These are phyloP conservation scores for Nasua narica DNA, from an alignment of 2,797 vertebrate genomes.

Conservation along the genomic window DNA sequence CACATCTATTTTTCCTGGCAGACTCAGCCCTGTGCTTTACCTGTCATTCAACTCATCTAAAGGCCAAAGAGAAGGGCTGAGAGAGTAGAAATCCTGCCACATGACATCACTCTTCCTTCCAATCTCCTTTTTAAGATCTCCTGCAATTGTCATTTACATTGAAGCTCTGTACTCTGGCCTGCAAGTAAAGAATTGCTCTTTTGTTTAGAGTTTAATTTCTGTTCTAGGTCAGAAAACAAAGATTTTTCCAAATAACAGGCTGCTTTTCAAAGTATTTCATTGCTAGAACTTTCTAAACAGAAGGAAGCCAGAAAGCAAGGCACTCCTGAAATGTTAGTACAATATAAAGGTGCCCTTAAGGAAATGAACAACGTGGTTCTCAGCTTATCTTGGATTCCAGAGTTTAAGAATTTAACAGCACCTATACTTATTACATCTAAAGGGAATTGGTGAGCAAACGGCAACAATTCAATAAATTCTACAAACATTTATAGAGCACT, in stretches of 20 bases:
- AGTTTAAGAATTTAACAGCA: not conserved
- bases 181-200: conserved; percentile 62
- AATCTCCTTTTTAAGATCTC: conserved; percentile 13
- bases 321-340: conserved; percentile 50
- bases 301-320: conserved; percentile 47
- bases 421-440: not conserved
- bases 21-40: conserved; percentile 1
- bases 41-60: conserved; percentile 55
- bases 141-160: not conserved
- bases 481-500: not conserved
- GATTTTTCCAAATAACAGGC: conserved; percentile 32
- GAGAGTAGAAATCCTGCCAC: not conserved
- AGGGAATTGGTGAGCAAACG: not conserved
- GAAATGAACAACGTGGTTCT: conserved; percentile 9
- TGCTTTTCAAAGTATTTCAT: conserved; percentile 48
- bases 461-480: not conserved
- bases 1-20: not conserved
- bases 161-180: conserved; percentile 26
- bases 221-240: conserved; percentile 63
- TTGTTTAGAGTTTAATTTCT: conserved; percentile 71
- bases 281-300: conserved; percentile 33
- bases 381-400: not conserved
- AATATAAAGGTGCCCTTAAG: not conserved
- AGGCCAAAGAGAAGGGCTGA: not conserved
- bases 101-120: conserved; percentile 30